Base-by-base conservation (phyloP, 2,113 vertebrate genomes). In the Pedetes capensis region DNA sequence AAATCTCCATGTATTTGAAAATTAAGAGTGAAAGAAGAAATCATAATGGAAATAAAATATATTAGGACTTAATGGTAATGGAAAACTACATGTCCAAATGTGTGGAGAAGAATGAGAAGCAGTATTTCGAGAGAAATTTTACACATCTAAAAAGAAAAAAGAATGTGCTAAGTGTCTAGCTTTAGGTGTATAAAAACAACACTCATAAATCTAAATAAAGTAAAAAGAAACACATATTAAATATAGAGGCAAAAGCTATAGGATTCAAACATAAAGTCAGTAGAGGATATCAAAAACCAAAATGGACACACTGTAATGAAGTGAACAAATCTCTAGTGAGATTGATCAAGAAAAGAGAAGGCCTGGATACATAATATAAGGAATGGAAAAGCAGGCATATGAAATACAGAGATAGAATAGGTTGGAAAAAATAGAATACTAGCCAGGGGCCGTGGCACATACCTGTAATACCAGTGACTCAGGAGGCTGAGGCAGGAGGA, bases 41-140 rank as follows among this genome's bases (percentile, higher is more conserved):
- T 93, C 76, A 49, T 87, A 87, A 53, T 85, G 49, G 25, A 71
- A 94, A 49, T 94, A 87, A 51, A 83, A 64, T 64, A 32, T 82
- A 72, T 69, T 82, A 71, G 61, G 63, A 51, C 37, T 92, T 27
- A 92, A 80, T 49, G 16, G 53, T 55, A 89, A 51, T 79, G 22
- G 34, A 42, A 42, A 82, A 34, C 34, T 71, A 23, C 18, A 37
- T 17, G 5, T 57, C 32, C 44, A 37, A 12, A 27, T 80, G 2
- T 69, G 9, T 89, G 47, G 23, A 93, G 37, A 49, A 5, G 12
- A 75, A 44, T 69, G 39, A 55, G 44, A 47, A 37, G 27, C 37
- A 86, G 1, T 94, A 51, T 87, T 85, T 85, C 34, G 23, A 66
- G 51, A 69, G 37, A 79, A 69, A 94, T 79, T 84, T n/a, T 80